Base-by-base conservation (phyloP, 2,797 vertebrate genomes). In the Tokudaia tokunoshimensis region DNA sequence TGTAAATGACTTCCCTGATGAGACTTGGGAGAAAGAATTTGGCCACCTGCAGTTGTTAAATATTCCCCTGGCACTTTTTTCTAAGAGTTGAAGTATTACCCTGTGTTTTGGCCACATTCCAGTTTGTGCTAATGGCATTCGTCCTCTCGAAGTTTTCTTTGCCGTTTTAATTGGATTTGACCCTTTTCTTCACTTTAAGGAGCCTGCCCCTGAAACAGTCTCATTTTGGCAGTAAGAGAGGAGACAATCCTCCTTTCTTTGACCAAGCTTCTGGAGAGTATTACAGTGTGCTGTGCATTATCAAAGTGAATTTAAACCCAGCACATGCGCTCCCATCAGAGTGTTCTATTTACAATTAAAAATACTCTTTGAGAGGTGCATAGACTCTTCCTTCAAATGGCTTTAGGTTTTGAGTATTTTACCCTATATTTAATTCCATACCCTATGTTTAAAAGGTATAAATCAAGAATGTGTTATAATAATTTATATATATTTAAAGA, bases 41-140 rank as follows among this genome's bases (percentile, higher is more conserved):
- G 97, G 89, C 97, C 95, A 97, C 98, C 97, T 98, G 97, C 94
- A 90, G 96, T 95, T 97, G 97, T 98, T 98, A 98, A 97, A 97
- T 92, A 95, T 37, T 78, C 97, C 97, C 94, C 91, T 96, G 97
- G 97, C 94, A 93, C 94, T 97, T 97, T 76, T 97, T 96, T 95
- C 92, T 97, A 88, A 96, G 96, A 90, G 94, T 72, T 97, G 97
- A 97, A 96, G 97, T 94, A 96, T 96, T 97, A 93, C 89, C 82
- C 94, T 0, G 59, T 61, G 91, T 83, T 95, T 89, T 98, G 97
- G 97, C 96, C 89, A 94, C 95, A 91, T 96, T 97, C 97, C 96
- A 98, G 92, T 85, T 74, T 67, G 92, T 92, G 87, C 97, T 98
- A 98, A 97, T 97, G 96, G 96, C 95, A 84, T 96, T 95, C 41